Conservation (phyloP, 2,888 invertebrate genomes). For the Sphaerophoria rueppellii region DNA sequence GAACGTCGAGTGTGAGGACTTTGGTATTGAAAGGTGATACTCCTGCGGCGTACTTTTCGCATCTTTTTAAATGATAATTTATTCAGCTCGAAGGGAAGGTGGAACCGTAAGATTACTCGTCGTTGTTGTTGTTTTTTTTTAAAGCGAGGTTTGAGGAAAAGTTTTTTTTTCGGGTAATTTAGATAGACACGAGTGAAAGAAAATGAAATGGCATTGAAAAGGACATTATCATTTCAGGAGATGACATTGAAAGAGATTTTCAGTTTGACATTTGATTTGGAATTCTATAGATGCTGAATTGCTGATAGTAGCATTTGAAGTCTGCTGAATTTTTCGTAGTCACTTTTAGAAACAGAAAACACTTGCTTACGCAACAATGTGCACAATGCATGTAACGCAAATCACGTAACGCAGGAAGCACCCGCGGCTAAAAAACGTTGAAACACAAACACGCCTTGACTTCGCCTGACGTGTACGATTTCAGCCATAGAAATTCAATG, state of each 20-base stretch:
- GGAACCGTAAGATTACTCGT: slow-evolving; percentile 62
- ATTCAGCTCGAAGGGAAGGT: slow-evolving; percentile 68
- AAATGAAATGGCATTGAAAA: slow-evolving; percentile 56
- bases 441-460: too few species aligned
- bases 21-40: slow-evolving; percentile 72
- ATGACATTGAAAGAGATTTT: slow-evolving; percentile 44
- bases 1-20: slow-evolving; percentile 14
- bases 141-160: slow-evolving; percentile 28
- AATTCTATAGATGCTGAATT: not conserved
- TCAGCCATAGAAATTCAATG: too few species aligned
- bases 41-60: slow-evolving; percentile 72
- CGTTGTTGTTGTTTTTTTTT: slow-evolving; percentile 59
- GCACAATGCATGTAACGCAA: too few species aligned
- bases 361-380: too few species aligned
- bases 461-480: too few species aligned
- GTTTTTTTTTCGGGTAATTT: slow-evolving; percentile 30
- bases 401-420: too few species aligned
- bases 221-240: slow-evolving; percentile 59
- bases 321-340: too few species aligned
- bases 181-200: slow-evolving; percentile 37
- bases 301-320: too few species aligned
- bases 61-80: slow-evolving; percentile 73
- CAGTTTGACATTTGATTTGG: slow-evolving; percentile 12
- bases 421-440: too few species aligned
- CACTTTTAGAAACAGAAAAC: too few species aligned